Percentiles rank a stretch among this genome's conserved stretches.
phyloP scores from a whole-genome alignment of 2,797 vertebrate genomes.

The Chromobotia macracanthus region DNA sequence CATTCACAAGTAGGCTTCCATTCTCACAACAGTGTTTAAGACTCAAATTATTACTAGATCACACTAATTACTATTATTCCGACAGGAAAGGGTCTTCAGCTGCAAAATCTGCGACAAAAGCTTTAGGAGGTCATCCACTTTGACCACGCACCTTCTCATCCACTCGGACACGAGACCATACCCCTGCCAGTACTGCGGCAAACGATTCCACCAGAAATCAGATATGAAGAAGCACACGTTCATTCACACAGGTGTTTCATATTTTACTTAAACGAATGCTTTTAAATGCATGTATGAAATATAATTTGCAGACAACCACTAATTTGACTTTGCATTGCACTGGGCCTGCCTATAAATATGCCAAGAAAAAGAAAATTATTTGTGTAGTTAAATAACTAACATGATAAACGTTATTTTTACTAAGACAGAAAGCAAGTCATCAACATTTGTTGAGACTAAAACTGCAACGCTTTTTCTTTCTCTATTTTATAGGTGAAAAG shows the following conservation, averaged over 20 bases:
- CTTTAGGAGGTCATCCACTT: constrained; percentile 95
- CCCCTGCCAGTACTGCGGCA: constrained; percentile 96
- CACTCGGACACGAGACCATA: constrained; percentile 97
- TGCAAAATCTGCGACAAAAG: constrained; percentile 98
- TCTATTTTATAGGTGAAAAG: constrained; percentile 86
- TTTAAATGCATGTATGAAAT: neutral
- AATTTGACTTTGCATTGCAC: too few relatives aligned
- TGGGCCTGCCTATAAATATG: too few relatives aligned
- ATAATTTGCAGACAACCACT: neutral
- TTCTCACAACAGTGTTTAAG: neutral
- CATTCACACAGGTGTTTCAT: constrained; percentile 90
- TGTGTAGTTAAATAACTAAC: too few relatives aligned
- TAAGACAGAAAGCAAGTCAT: too few relatives aligned
- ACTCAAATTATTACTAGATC: neutral
- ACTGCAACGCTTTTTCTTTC: neutral
- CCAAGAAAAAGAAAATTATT: too few relatives aligned
- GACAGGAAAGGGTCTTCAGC: constrained; percentile 95
- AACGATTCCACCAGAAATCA: constrained; percentile 98
- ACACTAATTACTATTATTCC: neutral
- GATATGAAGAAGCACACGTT: constrained; percentile 99
- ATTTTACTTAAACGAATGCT: too few relatives aligned
- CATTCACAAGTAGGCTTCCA: constrained; percentile 87
- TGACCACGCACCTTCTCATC: constrained; percentile 96
- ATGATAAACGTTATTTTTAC: too few relatives aligned
- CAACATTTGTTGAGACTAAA: too few relatives aligned